Evolutionary conservation across 2,797 vertebrate genomes (phyloP).

Genomic region (Malurus leucopterus): DNA sequence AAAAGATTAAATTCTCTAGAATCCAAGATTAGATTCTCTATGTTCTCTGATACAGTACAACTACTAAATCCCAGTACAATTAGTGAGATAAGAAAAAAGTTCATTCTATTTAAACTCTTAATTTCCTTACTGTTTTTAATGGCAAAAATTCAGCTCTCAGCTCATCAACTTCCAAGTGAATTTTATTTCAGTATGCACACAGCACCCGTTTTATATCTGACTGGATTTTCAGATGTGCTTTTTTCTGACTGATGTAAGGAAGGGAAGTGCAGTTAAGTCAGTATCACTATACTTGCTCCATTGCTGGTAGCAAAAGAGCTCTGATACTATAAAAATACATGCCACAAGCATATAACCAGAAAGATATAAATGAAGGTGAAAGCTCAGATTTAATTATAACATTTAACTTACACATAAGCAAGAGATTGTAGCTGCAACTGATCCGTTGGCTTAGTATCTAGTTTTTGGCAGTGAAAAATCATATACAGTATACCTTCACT

Average conservation of each 20-base stretch:
- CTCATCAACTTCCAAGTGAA: neutral
- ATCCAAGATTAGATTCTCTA: neutral
- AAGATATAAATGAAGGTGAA: neutral
- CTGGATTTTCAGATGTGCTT: neutral
- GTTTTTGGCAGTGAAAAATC: neutral
- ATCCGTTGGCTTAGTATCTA: neutral
- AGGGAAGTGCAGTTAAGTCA: neutral
- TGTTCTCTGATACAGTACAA: neutral
- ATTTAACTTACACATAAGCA: neutral
- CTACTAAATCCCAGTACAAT: neutral
- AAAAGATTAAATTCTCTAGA: neutral
- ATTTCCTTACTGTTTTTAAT: neutral
- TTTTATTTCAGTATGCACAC: neutral
- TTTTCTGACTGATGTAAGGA: neutral
- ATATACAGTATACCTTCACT: neutral
- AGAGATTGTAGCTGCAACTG: neutral
- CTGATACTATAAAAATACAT: neutral
- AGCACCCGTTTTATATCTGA: neutral
- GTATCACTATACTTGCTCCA: neutral
- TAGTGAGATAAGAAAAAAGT: neutral
- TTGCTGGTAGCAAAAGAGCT: neutral
- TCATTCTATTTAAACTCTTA: neutral
- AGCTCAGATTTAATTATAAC: neutral
- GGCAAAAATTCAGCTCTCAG: neutral
- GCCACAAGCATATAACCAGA: neutral